phyloP scores from a whole-genome alignment of 2,113 vertebrate genomes.

The Hyperoodon ampullatus region DNA sequence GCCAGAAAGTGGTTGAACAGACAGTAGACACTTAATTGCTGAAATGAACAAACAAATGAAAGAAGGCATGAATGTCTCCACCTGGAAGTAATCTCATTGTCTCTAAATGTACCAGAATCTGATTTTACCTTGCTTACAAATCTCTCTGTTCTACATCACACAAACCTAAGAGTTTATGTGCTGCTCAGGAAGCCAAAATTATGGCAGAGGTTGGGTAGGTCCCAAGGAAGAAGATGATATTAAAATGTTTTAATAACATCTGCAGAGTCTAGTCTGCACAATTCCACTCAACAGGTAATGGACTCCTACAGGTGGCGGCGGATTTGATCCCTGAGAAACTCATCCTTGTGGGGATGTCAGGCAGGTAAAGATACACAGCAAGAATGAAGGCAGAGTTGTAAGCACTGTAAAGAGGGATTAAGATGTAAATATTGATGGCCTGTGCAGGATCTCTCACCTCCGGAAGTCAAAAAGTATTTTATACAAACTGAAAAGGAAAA shows the following conservation, averaged over 20 bases:
- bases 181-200: neutral
- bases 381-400: neutral
- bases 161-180: neutral
- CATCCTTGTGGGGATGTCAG: neutral
- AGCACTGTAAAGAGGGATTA: neutral
- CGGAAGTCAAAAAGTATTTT: constrained; percentile 13
- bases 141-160: neutral
- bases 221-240: neutral
- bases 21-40: neutral
- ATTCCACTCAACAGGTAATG: neutral
- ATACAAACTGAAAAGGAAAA: constrained; percentile 6
- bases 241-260: neutral
- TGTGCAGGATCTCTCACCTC: neutral
- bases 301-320: neutral
- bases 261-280: neutral
- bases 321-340: neutral
- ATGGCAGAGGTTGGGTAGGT: neutral
- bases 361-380: neutral
- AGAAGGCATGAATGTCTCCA: neutral
- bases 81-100: neutral
- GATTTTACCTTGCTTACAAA: neutral
- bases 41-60: neutral
- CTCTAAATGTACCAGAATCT: neutral
- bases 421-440: neutral
- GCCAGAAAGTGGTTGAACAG: neutral